These are phyloP conservation scores for Hirundo rustica DNA, from an alignment of 2,797 vertebrate species.

Conservation along the genomic window DNA sequence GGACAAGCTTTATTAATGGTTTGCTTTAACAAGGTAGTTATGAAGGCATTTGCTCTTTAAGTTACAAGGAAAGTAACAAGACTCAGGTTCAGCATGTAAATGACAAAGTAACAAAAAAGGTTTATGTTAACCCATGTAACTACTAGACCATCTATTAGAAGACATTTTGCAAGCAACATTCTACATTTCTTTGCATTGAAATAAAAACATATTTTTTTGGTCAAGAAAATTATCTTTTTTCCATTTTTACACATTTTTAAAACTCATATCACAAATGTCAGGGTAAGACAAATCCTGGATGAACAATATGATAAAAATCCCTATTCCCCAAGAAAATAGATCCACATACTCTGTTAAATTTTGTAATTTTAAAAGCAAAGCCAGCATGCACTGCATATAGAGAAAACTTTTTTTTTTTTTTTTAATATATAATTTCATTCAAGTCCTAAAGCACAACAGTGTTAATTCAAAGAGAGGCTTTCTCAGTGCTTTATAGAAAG, in stretches of 20 bases:
- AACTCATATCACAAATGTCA: slow-evolving; percentile 82
- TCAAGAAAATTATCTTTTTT: slow-evolving; percentile 75
- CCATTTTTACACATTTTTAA: background rate
- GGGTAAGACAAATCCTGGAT: slow-evolving; percentile 92
- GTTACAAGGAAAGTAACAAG: slow-evolving; percentile 73
- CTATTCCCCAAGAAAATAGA: slow-evolving; percentile 83
- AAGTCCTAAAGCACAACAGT: slow-evolving; percentile 80
- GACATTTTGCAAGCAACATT: slow-evolving; percentile 84
- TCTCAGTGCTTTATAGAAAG: slow-evolving; percentile 73
- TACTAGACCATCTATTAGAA: slow-evolving; percentile 78
- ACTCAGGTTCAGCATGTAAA: slow-evolving; percentile 65
- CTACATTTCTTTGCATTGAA: slow-evolving; percentile 80
- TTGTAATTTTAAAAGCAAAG: slow-evolving; percentile 83
- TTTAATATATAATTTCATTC: slow-evolving; percentile 44
- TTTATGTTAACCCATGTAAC: slow-evolving; percentile 73
- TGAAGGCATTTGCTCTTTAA: slow-evolving; percentile 89
- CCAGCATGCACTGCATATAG: slow-evolving; percentile 83
- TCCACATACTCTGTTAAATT: slow-evolving; percentile 79
- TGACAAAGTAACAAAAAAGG: slow-evolving; percentile 77
- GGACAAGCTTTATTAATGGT: slow-evolving; percentile 77
- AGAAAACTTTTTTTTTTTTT: slow-evolving; percentile 69
- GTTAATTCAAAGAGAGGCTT: slow-evolving; percentile 76
- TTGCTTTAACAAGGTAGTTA: slow-evolving; percentile 85
- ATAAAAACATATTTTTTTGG: slow-evolving; percentile 75
- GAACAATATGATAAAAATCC: slow-evolving; percentile 83